Evolutionary conservation across 1,140 invertebrate species (phyloP).

Genomic region (Oreohelix idahoensis): DNA sequence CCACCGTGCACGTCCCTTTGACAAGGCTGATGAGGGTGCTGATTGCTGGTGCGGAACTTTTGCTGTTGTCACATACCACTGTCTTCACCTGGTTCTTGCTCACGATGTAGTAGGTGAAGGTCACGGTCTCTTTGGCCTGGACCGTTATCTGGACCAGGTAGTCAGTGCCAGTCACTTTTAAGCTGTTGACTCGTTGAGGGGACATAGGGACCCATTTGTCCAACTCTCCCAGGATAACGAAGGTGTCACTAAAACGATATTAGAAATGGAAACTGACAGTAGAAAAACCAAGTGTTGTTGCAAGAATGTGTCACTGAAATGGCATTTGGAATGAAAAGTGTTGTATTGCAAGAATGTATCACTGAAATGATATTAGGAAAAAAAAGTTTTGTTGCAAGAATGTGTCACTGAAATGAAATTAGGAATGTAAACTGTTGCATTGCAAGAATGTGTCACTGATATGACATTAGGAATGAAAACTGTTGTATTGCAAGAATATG

Average conservation of each 20-base stretch:
- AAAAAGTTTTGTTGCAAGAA: too few relatives aligned
- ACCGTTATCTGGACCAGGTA: not conserved
- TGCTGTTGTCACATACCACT: conserved; percentile 17
- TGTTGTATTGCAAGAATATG: too few relatives aligned
- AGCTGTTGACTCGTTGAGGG: not conserved
- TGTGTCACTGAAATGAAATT: too few relatives aligned
- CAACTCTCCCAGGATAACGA: not conserved
- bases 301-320: too few relatives aligned
- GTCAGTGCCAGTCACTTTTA: not conserved
- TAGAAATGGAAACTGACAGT: not conserved
- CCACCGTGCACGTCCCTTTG: not conserved
- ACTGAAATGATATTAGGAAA: too few relatives aligned
- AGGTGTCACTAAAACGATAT: not conserved
- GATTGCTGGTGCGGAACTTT: not conserved
- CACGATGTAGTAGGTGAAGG: not conserved
- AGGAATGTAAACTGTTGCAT: too few relatives aligned
- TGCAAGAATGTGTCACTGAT: too few relatives aligned
- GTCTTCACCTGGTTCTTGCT: not conserved
- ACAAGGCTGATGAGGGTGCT: not conserved
- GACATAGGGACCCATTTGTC: conserved; percentile 22
- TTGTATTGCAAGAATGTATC: too few relatives aligned
- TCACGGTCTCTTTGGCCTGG: not conserved
- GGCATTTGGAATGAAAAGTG: too few relatives aligned
- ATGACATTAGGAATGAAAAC: too few relatives aligned
- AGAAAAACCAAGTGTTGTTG: too few relatives aligned